Evolutionary conservation across 2,113 vertebrate species (phyloP), one percentile per base, ranked within the genome.

Genomic region (Hydrolagus affinis): DNA sequence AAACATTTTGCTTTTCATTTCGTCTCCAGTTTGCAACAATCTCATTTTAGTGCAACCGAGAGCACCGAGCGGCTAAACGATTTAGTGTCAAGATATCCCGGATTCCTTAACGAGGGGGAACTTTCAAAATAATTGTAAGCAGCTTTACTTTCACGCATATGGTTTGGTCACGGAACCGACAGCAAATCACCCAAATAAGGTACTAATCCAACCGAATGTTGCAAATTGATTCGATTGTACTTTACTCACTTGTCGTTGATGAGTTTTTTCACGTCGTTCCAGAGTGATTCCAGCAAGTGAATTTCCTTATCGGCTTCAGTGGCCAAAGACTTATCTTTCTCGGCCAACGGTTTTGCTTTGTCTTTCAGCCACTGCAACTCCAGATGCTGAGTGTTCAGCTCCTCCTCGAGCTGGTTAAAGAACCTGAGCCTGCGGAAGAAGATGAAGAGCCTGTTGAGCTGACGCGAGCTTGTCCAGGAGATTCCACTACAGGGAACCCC

Each of bases 391-490:
- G 96, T 95, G 90, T 94, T 94, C 4, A 99, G 8, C 87, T 99
- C 97, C 87, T 98, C 96, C 89, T 98, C 96, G 88, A 99, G 89
- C 87, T 98, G 96, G 89, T 94, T 95, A 86, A 98, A 96, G 87
- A 93, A 90, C 88, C 95, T 95, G 87, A 98, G 90, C 87, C 98
- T 99, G 89, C 23, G 87, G 91, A 87, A 88, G 57, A 88, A 91
- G 87, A 91, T 2, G 28, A 68, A 85, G 59, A 85, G 76, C 0
- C 80, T n/a, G 4, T 12, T 3, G 44, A 66, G 3, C 86, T 32
- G 62, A 9, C 59, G 0, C 3, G 85, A 9, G 11, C 68, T 86
- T 0, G 12, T 71, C 77, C 15, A 25, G 0, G 15, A 85, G 74
- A 14, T 86, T 62, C 15, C 1, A 6, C 77, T n/a, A 1, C 76